Conservation (phyloP, 1,140 invertebrate species). For the Drosophila takahashii region DNA sequence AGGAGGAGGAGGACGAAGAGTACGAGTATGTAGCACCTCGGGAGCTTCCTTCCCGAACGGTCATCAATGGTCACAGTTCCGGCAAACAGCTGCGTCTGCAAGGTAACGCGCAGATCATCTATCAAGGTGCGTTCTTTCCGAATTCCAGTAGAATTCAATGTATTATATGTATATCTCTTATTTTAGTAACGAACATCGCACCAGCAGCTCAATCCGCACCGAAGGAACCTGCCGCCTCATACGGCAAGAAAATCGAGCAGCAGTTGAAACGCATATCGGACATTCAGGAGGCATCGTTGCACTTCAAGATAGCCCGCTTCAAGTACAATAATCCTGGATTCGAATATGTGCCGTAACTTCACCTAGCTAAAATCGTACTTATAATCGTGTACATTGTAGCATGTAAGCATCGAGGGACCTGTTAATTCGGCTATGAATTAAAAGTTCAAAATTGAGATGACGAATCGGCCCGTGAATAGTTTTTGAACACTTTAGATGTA, state of each 20-base stretch:
- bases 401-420: constrained; percentile 14
- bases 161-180: neutral
- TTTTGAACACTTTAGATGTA: neutral
- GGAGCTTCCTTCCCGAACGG: neutral
- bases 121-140: constrained; percentile 51
- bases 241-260: constrained; percentile 57
- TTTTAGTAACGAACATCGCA: constrained; percentile 39
- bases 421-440: constrained; percentile 4
- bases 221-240: constrained; percentile 8
- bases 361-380: constrained; percentile 1
- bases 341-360: constrained; percentile 39
- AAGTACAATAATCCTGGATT: constrained; percentile 84
- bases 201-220: neutral
- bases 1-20: neutral
- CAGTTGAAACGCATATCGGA: constrained; percentile 77
- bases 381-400: neutral
- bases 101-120: constrained; percentile 45
- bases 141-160: neutral
- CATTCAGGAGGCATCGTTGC: constrained; percentile 74
- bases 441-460: neutral
- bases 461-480: no score
- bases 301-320: constrained; percentile 79
- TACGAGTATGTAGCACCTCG: constrained; percentile 1
- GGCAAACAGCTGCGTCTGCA: neutral
- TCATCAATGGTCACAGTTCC: neutral